These are phyloP conservation scores for Coptodon rendalli DNA, from an alignment of 2,113 vertebrate genomes.

Conservation along the genomic window DNA sequence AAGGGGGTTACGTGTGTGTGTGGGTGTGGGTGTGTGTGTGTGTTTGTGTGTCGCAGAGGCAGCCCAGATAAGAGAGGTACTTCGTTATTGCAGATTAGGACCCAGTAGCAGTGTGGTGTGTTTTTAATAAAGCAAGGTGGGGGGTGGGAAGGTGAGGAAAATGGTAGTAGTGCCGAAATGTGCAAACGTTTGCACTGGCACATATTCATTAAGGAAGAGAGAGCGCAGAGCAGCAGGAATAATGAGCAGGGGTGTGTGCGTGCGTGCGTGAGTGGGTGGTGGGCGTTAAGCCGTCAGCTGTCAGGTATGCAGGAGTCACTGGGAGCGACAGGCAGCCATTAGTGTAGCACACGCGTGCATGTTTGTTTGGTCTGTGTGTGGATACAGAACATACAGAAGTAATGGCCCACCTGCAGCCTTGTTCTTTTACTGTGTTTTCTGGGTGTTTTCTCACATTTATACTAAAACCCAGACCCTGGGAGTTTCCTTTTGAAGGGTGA, in stretches of 20 bases:
- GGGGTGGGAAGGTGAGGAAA: neutral
- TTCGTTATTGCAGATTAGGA: conserved; percentile 51
- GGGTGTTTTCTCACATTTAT: neutral
- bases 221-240: conserved; percentile 15
- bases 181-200: conserved; percentile 30
- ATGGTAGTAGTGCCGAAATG: conserved; percentile 16
- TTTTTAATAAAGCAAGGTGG: conserved; percentile 25
- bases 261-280: neutral
- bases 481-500: neutral
- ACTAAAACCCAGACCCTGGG: neutral
- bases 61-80: conserved; percentile 39
- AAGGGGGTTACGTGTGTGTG: neutral
- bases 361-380: neutral
- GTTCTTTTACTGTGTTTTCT: neutral
- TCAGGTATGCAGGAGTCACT: conserved; percentile 52
- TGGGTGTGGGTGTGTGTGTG: neutral
- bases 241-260: conserved; percentile 16
- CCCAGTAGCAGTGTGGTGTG: conserved; percentile 2
- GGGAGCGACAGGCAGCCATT: conserved; percentile 21
- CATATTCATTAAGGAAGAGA: conserved; percentile 42
- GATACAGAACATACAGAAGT: neutral
- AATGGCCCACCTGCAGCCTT: neutral
- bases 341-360: neutral
- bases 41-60: neutral
- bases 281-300: conserved; percentile 43